Conservation (phyloP, 1,140 invertebrate genomes). For the Plectrocnemia conspersa region DNA sequence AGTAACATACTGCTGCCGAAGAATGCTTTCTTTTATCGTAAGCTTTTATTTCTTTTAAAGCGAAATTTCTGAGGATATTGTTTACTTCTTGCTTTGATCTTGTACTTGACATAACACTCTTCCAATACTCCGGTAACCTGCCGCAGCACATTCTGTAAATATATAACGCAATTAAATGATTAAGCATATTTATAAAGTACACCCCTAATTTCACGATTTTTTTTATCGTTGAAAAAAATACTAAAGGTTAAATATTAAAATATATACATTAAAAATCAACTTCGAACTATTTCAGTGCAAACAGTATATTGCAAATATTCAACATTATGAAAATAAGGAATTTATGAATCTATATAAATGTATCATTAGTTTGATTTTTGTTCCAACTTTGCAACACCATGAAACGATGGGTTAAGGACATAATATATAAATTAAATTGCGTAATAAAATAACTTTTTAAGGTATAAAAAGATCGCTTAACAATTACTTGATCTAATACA, state of each 20-base stretch:
- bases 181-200: background rate
- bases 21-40: conserved; percentile 4
- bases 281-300: background rate
- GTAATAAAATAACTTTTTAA: no score
- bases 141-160: conserved; percentile 5
- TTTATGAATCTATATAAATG: no score
- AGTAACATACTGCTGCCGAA: conserved; percentile 6
- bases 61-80: conserved; percentile 6
- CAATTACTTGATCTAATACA: no score
- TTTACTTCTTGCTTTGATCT: conserved; percentile 4
- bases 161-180: background rate
- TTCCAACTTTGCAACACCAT: no score
- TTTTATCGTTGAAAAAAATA: background rate
- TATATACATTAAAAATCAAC: background rate
- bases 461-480: no score
- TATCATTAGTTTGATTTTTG: no score
- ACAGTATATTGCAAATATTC: background rate
- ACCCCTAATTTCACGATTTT: background rate
- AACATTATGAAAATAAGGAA: background rate
- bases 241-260: background rate
- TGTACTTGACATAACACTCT: background rate
- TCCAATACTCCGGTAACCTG: conserved; percentile 4
- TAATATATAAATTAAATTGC: no score
- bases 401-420: no score
- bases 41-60: background rate